These are phyloP conservation scores for Poeciliopsis paucimaculata DNA, from an alignment of 2,797 vertebrate genomes.

Conservation along the genomic window DNA sequence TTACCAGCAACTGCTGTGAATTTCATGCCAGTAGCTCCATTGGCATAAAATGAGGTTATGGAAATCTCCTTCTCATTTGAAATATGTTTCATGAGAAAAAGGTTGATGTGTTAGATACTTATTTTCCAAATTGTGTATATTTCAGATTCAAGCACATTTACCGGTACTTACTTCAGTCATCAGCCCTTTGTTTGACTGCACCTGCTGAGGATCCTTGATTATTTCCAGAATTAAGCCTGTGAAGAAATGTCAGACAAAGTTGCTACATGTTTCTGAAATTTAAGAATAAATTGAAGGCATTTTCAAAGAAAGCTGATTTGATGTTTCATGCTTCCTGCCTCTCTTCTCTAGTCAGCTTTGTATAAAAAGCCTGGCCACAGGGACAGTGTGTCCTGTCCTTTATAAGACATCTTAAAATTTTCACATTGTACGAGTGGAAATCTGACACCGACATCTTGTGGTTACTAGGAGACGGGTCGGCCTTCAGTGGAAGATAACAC, in stretches of 20 bases:
- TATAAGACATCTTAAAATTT: constrained; percentile 39
- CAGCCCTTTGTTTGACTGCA: background rate
- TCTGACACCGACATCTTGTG: constrained; percentile 44
- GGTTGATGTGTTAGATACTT: background rate
- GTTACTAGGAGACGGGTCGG: constrained; percentile 41
- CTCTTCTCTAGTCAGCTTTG: background rate
- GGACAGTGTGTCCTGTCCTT: constrained; percentile 31
- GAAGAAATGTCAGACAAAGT: constrained; percentile 9
- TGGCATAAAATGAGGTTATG: no score
- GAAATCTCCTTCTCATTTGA: background rate
- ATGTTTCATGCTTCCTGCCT: background rate
- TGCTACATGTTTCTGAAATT: background rate
- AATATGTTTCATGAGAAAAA: background rate
- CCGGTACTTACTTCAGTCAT: constrained; percentile 52
- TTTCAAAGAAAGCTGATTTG: background rate
- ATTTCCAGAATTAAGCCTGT: constrained; percentile 54
- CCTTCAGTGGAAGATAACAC: constrained; percentile 20
- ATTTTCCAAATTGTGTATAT: background rate
- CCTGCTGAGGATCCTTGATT: fast-evolving
- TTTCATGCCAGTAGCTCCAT: no score
- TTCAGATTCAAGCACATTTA: constrained; percentile 1
- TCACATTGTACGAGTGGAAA: constrained; percentile 53
- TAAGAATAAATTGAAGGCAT: background rate
- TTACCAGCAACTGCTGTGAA: background rate
- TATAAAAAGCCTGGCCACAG: background rate